phyloP scores from a whole-genome alignment of 2,113 vertebrate species.

The Labeo rohita region DNA sequence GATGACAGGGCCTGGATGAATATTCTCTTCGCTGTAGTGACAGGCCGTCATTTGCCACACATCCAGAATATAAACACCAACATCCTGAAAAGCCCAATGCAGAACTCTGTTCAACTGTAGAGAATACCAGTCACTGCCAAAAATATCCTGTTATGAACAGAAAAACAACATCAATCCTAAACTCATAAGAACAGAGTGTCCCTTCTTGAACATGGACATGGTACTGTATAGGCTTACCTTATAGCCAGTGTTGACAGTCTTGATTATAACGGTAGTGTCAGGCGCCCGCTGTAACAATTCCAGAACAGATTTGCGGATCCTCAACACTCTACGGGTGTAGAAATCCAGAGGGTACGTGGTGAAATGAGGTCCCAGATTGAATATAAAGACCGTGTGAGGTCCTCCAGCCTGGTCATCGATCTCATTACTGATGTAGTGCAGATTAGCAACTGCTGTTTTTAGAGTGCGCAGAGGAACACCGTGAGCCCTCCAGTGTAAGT shows the following conservation, averaged over 20 bases:
- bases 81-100: conserved; percentile 52
- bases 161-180: too few relatives aligned
- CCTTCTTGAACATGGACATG: too few relatives aligned
- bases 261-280: conserved; percentile 58
- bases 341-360: conserved; percentile 56
- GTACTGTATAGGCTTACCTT: conserved; percentile 21
- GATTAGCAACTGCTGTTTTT: conserved; percentile 12
- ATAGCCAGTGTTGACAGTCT: conserved; percentile 61
- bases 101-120: conserved; percentile 62
- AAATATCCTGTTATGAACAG: too few relatives aligned
- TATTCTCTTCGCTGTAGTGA: conserved; percentile 56
- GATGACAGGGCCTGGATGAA: conserved; percentile 37
- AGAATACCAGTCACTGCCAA: conserved; percentile 55
- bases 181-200: too few relatives aligned
- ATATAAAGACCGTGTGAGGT: conserved; percentile 49
- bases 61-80: conserved; percentile 61
- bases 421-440: conserved; percentile 60
- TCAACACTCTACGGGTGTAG: conserved; percentile 47
- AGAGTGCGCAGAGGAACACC: conserved; percentile 45
- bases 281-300: conserved; percentile 53
- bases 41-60: conserved; percentile 68
- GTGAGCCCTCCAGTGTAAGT: conserved; percentile 56
- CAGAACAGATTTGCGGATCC: conserved; percentile 45
- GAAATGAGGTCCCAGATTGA: conserved; percentile 62
- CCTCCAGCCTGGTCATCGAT: conserved; percentile 56